Evolutionary conservation across 2,888 invertebrate genomes (phyloP).

Genomic region (Xestia rhomboidea): DNA sequence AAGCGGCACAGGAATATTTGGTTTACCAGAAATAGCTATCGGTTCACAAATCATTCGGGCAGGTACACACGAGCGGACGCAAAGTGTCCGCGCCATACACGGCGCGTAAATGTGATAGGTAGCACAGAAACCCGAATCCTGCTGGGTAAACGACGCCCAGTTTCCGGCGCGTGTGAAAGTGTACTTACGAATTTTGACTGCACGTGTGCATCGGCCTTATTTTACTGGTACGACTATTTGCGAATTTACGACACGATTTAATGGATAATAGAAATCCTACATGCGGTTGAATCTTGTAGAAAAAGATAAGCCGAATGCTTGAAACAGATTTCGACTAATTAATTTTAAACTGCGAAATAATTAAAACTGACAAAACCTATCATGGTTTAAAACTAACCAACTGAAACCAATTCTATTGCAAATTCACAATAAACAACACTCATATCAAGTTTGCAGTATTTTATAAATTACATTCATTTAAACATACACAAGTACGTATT

Average conservation of each 20-base stretch:
- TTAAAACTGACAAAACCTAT: neutral
- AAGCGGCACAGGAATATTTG: constrained; percentile 84
- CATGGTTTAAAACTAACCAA: neutral
- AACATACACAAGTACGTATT: constrained; percentile 8
- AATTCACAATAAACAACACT: neutral
- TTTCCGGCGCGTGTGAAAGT: constrained; percentile 76
- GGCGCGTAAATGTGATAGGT: constrained; percentile 67
- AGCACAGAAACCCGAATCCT: constrained; percentile 82
- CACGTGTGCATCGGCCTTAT: constrained; percentile 56
- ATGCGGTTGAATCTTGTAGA: neutral
- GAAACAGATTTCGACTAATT: neutral
- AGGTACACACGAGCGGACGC: constrained; percentile 73
- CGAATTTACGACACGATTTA: constrained; percentile 28
- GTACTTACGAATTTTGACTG: constrained; percentile 63
- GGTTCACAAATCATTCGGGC: constrained; percentile 83
- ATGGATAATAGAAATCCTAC: neutral
- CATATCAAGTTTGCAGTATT: neutral
- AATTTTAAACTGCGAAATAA: neutral
- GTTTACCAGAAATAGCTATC: constrained; percentile 87
- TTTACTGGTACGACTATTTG: constrained; percentile 38
- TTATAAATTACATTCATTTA: constrained; percentile 12
- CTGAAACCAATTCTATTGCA: neutral
- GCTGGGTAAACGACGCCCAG: constrained; percentile 72
- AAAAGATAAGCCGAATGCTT: neutral
- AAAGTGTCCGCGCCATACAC: constrained; percentile 62